A percentile compares a stretch with the other conserved stretches of the same genome.
Evolutionary conservation across 2,888 invertebrate genomes (phyloP).

Genomic region (Volucella bombylans): DNA sequence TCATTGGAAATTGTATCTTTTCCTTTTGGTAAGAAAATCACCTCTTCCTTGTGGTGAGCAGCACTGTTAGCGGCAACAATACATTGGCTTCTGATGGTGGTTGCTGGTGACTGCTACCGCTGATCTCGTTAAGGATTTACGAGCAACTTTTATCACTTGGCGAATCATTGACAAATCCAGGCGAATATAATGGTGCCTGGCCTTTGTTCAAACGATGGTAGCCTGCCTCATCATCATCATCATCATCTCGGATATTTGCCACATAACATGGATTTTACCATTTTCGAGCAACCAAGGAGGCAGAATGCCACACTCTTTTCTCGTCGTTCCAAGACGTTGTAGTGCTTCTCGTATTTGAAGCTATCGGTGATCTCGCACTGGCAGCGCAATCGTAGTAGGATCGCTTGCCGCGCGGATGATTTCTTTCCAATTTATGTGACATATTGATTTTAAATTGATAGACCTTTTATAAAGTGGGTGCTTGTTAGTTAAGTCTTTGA

Average conservation of each 20-base stretch:
- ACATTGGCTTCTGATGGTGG: constrained; percentile 53
- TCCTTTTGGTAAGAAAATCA: constrained; percentile 51
- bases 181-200: constrained; percentile 68
- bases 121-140: constrained; percentile 79
- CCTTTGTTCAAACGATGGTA: constrained; percentile 52
- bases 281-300: constrained; percentile 60
- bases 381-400: constrained; percentile 46
- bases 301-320: constrained; percentile 52
- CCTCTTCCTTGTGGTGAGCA: constrained; percentile 11
- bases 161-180: constrained; percentile 82
- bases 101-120: constrained; percentile 27
- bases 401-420: constrained; percentile 78
- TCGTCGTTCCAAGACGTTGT: constrained; percentile 32
- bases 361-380: constrained; percentile 64
- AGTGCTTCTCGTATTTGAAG: constrained; percentile 34
- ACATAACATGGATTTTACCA: constrained; percentile 74
- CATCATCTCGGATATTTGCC: constrained; percentile 72
- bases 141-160: constrained; percentile 83
- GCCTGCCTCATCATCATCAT: constrained; percentile 69
- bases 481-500: constrained; percentile 74
- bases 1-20: constrained; percentile 60
- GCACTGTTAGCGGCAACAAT: constrained; percentile 76
- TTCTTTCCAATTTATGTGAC: constrained; percentile 83
- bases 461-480: constrained; percentile 78
- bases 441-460: constrained; percentile 83